phyloP scores from a whole-genome alignment of 2,113 vertebrate species.

The Chaetodon auriga region DNA sequence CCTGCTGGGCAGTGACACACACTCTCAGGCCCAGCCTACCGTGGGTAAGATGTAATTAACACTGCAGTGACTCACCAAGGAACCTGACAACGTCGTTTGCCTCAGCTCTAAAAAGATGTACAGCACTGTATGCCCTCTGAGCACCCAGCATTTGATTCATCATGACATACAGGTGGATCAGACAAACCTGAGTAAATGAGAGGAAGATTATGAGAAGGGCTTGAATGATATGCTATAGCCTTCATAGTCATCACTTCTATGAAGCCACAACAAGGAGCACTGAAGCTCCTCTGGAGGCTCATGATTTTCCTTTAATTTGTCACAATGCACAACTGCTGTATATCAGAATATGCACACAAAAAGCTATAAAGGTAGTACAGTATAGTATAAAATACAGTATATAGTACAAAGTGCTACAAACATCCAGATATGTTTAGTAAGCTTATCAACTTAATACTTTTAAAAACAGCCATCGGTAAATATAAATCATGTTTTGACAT shows the following conservation, averaged over 20 bases:
- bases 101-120: neutral
- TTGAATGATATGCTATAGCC: neutral
- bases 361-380: too few relatives aligned
- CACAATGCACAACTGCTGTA: neutral
- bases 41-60: constrained; percentile 84
- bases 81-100: neutral
- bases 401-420: too few relatives aligned
- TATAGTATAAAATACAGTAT: too few relatives aligned
- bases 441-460: too few relatives aligned
- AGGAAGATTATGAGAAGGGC: neutral
- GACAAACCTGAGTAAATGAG: neutral
- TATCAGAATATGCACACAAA: neutral
- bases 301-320: neutral
- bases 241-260: neutral
- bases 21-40: constrained; percentile 40
- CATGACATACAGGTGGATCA: neutral
- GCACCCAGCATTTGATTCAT: neutral
- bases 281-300: neutral
- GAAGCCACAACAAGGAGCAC: neutral
- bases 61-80: neutral
- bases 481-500: too few relatives aligned
- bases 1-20: constrained; percentile 67
- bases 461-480: too few relatives aligned
- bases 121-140: neutral
- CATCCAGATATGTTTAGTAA: too few relatives aligned